Percentiles rank a stretch among this genome's conserved stretches.
These are phyloP conservation scores for Trisateles emortualis DNA, from an alignment of 2,888 invertebrate genomes.

Conservation along the genomic window DNA sequence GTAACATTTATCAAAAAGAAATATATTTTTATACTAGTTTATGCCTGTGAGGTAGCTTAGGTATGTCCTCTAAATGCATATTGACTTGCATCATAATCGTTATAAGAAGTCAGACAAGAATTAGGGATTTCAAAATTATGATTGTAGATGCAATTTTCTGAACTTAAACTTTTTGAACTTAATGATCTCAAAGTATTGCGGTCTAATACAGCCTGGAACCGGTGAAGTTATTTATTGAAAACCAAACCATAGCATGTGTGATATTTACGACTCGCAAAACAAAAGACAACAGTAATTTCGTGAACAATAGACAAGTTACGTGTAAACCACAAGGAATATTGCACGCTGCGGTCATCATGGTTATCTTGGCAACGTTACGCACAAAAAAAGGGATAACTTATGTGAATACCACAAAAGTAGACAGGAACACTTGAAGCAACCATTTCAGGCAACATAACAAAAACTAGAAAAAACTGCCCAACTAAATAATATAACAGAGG, in stretches of 20 bases:
- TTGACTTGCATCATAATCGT: too few relatives aligned
- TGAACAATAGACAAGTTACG: slow-evolving; percentile 55
- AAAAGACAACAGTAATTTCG: slow-evolving; percentile 45
- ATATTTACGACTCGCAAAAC: slow-evolving; percentile 44
- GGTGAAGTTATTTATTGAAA: too few relatives aligned
- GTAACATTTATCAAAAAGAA: too few relatives aligned
- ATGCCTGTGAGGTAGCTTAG: too few relatives aligned
- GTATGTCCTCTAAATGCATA: too few relatives aligned
- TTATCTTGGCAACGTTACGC: slow-evolving; percentile 33
- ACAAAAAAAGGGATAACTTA: slow-evolving; percentile 34
- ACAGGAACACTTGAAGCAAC: slow-evolving; percentile 16
- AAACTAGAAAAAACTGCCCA: slow-evolving; percentile 21
- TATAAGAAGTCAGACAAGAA: too few relatives aligned
- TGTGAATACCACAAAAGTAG: slow-evolving; percentile 29
- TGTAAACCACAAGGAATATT: slow-evolving; percentile 63
- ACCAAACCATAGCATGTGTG: slow-evolving; percentile 21
- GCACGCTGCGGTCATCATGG: slow-evolving; percentile 55
- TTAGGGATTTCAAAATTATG: too few relatives aligned
- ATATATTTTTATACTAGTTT: too few relatives aligned
- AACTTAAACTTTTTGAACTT: too few relatives aligned
- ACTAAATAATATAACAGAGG: background rate
- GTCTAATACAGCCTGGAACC: too few relatives aligned
- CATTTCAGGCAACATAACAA: slow-evolving; percentile 7
- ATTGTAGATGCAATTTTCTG: too few relatives aligned
- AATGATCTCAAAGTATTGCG: too few relatives aligned